A percentile compares a stretch with the other conserved stretches of the same genome.
Conservation (phyloP, 1,140 invertebrate genomes). For the Heterodera carotae region DNA sequence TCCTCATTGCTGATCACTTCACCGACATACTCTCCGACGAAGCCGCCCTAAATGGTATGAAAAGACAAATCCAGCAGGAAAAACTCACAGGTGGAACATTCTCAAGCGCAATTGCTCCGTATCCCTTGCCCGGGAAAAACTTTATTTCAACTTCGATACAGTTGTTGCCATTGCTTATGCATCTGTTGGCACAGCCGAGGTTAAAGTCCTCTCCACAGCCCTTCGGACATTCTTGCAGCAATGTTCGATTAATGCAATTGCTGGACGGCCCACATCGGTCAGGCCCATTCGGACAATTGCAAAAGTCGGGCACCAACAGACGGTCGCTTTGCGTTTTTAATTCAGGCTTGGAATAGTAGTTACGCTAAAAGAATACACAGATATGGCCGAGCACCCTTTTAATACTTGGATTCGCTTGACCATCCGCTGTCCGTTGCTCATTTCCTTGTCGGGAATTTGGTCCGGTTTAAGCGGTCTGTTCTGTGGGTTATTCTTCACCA, state of each 20-base stretch:
- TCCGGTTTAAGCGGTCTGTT: constrained; percentile 10
- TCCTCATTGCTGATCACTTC: constrained; percentile 35
- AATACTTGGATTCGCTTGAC: constrained; percentile 12
- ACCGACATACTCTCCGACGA: constrained; percentile 39
- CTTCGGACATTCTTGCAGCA: constrained; percentile 39
- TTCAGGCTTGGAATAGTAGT: constrained; percentile 7
- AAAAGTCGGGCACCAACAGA: constrained; percentile 26
- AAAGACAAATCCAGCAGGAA: too few species aligned
- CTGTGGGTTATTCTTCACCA: constrained; percentile 25
- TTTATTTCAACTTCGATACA: constrained; percentile 29
- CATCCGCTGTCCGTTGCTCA: constrained; percentile 36
- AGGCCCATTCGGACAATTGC: constrained; percentile 22
- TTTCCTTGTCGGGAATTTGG: constrained; percentile 30
- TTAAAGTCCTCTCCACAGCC: constrained; percentile 25
- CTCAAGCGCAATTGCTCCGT: constrained; percentile 26
- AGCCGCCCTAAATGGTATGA: constrained; percentile 35
- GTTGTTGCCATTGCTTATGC: constrained; percentile 31
- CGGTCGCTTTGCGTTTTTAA: constrained; percentile 23
- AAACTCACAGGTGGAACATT: constrained; percentile 26
- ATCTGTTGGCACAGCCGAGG: constrained; percentile 26
- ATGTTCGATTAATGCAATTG: constrained; percentile 37
- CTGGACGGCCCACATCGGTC: constrained; percentile 36
- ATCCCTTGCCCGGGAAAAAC: constrained; percentile 22
- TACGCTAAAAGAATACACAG: not conserved
- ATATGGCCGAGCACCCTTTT: not conserved